A percentile compares a stretch with the other conserved stretches of the same genome.
Conservation (phyloP, 2,113 vertebrate species). For the Hucho hucho region DNA sequence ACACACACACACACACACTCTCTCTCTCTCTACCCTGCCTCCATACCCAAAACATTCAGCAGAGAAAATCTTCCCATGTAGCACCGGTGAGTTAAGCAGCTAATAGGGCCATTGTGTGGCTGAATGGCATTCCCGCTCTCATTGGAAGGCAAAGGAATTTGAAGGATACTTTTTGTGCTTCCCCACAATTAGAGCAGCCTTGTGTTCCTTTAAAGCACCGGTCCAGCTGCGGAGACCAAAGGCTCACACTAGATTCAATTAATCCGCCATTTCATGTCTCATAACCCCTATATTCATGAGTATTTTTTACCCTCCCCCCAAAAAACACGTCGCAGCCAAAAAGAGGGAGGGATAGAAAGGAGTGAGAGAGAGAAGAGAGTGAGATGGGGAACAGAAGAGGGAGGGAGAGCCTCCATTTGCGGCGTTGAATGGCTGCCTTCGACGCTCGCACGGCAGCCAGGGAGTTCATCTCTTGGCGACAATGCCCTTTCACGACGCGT, state of each 20-base stretch:
- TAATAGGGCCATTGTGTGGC: conserved; percentile 90
- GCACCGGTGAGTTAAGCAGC: conserved; percentile 89
- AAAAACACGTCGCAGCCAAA: conserved; percentile 16
- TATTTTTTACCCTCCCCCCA: conserved; percentile 81
- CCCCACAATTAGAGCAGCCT: conserved; percentile 88
- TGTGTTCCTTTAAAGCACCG: conserved; percentile 87
- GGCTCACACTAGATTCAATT: conserved; percentile 93
- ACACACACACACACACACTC: conserved; percentile 16
- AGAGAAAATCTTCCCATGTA: conserved; percentile 83
- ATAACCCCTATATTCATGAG: conserved; percentile 84
- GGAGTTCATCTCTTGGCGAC: conserved; percentile 82
- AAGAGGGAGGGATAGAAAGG: conserved; percentile 33
- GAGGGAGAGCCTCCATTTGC: conserved; percentile 74
- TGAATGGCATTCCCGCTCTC: conserved; percentile 88
- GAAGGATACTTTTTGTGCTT: conserved; percentile 97
- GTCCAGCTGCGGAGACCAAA: conserved; percentile 86
- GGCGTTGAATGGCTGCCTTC: conserved; percentile 79
- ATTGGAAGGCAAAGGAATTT: conserved; percentile 91
- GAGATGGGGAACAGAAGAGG: conserved; percentile 35
- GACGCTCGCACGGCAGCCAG: conserved; percentile 69
- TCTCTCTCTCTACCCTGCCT: neutral
- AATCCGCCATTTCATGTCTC: conserved; percentile 93
- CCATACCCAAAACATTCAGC: conserved; percentile 14
- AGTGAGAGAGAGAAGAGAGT: conserved; percentile 41
- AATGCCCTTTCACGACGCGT: conserved; percentile 78